Evolutionary conservation across 2,113 vertebrate genomes (phyloP).

Genomic region (Bubo blakistoni): DNA sequence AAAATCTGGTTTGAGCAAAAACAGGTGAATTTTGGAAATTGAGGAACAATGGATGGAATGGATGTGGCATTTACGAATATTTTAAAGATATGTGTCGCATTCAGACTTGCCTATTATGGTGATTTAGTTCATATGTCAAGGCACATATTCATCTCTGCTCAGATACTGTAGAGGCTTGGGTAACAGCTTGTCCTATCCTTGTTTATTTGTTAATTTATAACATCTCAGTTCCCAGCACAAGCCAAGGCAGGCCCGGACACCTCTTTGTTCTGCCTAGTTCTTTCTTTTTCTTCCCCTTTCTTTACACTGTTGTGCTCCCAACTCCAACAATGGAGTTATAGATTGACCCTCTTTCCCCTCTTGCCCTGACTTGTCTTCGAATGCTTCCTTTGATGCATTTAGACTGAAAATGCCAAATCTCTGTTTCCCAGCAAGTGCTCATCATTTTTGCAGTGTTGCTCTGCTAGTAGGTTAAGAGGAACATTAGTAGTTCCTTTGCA

Average conservation of each 20-base stretch:
- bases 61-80: background rate
- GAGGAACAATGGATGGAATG: background rate
- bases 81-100: background rate
- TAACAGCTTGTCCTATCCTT: conserved; percentile 1
- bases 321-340: background rate
- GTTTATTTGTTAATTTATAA: conserved; percentile 52
- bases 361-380: background rate
- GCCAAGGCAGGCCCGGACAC: background rate
- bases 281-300: background rate
- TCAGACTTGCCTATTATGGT: background rate
- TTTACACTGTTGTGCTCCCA: background rate
- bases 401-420: conserved; percentile 2
- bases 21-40: conserved; percentile 28
- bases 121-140: conserved; percentile 26
- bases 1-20: conserved; percentile 39
- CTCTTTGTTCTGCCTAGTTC: conserved; percentile 17
- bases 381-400: background rate
- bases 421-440: background rate
- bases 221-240: background rate
- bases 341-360: conserved; percentile 6
- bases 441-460: background rate
- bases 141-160: background rate
- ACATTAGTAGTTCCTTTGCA: background rate
- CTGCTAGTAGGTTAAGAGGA: background rate
- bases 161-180: background rate